Conservation (phyloP, 2,113 vertebrate species). For the Raja brachyura region DNA sequence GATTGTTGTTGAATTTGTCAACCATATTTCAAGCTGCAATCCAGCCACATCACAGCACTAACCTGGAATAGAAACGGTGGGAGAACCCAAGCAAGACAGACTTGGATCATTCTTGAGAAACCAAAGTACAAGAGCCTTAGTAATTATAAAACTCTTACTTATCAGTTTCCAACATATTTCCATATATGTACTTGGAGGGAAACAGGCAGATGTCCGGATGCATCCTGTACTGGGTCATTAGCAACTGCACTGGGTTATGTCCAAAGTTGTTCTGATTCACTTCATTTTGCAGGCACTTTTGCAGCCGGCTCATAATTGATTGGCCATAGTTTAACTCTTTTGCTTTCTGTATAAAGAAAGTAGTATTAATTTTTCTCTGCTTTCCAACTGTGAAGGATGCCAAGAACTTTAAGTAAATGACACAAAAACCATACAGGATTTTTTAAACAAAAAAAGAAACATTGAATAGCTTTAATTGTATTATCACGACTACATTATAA, state of each 20-base stretch:
- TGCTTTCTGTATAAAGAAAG: constrained; percentile 57
- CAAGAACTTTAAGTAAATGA: neutral
- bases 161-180: constrained; percentile 58
- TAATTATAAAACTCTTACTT: constrained; percentile 50
- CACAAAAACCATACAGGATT: neutral
- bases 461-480: neutral
- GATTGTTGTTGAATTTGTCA: neutral
- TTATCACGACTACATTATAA: neutral
- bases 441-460: neutral
- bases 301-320: constrained; percentile 72
- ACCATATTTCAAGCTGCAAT: neutral
- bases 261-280: constrained; percentile 41
- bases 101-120: neutral
- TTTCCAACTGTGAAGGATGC: neutral
- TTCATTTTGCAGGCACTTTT: constrained; percentile 51
- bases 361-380: neutral
- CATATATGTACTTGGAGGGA: constrained; percentile 70
- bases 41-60: neutral
- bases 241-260: constrained; percentile 55
- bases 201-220: constrained; percentile 78
- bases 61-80: neutral
- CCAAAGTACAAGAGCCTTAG: neutral
- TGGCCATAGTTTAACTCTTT: constrained; percentile 67
- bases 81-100: neutral
- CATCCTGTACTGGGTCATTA: constrained; percentile 74